Evolutionary conservation across 1,140 invertebrate species (phyloP).

Genomic region (Matsumurasca onukii): DNA sequence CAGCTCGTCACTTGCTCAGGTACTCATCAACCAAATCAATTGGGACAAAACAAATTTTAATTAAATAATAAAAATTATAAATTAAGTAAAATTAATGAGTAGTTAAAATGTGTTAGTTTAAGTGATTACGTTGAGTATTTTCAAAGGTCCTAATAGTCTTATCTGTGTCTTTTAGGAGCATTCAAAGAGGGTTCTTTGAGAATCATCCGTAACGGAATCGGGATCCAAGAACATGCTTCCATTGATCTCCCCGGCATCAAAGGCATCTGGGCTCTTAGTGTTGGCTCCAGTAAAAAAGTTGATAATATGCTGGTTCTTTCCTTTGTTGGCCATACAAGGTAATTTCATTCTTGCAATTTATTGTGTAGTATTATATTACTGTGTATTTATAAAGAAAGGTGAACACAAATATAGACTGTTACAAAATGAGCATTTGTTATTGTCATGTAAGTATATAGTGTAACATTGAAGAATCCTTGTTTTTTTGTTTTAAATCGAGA

Average conservation of each 20-base stretch:
- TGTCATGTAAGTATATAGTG: too few species aligned
- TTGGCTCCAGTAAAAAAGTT: slow-evolving; percentile 56
- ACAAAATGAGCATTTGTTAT: too few species aligned
- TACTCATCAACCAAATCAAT: too few species aligned
- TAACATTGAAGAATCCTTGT: too few species aligned
- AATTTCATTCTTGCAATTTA: too few species aligned
- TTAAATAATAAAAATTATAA: not conserved
- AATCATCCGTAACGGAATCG: slow-evolving; percentile 97
- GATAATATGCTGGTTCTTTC: slow-evolving; percentile 92
- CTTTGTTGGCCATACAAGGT: slow-evolving; percentile 92
- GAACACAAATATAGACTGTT: too few species aligned
- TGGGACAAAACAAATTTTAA: not conserved
- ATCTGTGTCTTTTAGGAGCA: slow-evolving; percentile 62
- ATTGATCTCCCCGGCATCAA: slow-evolving; percentile 97
- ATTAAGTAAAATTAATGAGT: not conserved
- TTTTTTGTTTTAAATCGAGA: too few species aligned
- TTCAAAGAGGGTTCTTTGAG: slow-evolving; percentile 96
- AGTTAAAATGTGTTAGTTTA: not conserved
- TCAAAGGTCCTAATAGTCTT: not conserved
- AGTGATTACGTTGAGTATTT: not conserved
- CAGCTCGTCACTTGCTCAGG: slow-evolving; percentile 98
- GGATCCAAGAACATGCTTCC: slow-evolving; percentile 95
- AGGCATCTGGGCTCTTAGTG: slow-evolving; percentile 92
- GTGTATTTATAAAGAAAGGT: too few species aligned
- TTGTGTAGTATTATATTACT: too few species aligned